Evolutionary conservation across 2,797 vertebrate genomes (phyloP).

Genomic region (Urosaurus nigricauda): DNA sequence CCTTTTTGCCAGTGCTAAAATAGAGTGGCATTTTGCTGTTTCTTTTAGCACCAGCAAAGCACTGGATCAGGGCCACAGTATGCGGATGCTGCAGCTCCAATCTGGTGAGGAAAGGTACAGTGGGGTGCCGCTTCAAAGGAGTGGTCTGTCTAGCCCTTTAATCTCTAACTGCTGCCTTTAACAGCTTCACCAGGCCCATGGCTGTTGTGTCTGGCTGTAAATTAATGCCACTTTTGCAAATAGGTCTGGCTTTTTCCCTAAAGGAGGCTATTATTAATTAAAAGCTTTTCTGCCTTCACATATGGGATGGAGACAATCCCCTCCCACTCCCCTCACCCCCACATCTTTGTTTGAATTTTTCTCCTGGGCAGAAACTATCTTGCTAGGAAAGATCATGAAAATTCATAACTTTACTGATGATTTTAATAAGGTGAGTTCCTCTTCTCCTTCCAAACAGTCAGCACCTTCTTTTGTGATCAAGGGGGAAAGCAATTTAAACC

Average conservation of each 20-base stretch:
- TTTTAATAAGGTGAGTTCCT: slow-evolving; percentile 61
- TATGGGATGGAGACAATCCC: slow-evolving; percentile 61
- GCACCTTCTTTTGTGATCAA: slow-evolving; percentile 67
- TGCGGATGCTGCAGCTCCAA: too few relatives aligned
- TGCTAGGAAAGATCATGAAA: slow-evolving; percentile 74
- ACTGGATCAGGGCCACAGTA: too few relatives aligned
- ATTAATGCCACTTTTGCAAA: slow-evolving; percentile 38
- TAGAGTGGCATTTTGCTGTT: too few relatives aligned
- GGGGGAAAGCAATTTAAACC: slow-evolving; percentile 61
- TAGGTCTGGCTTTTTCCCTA: slow-evolving; percentile 38
- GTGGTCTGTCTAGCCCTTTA: too few relatives aligned
- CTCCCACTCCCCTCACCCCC: not conserved
- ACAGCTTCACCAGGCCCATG: slow-evolving; percentile 4
- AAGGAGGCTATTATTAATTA: slow-evolving; percentile 62
- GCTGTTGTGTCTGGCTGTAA: not conserved
- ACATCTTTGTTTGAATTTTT: slow-evolving; percentile 74
- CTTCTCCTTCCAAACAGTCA: slow-evolving; percentile 68
- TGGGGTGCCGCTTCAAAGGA: too few relatives aligned
- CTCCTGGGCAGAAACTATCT: slow-evolving; percentile 72
- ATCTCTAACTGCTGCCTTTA: not conserved
- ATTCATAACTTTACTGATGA: slow-evolving; percentile 74
- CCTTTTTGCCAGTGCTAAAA: too few relatives aligned
- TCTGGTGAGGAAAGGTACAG: too few relatives aligned
- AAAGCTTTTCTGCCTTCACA: slow-evolving; percentile 66
- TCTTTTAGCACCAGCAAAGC: too few relatives aligned